A percentile compares a stretch with the other conserved stretches of the same genome.
These are phyloP conservation scores for Pogonomyrmex californicus DNA, from an alignment of 1,140 invertebrate species.

Conservation along the genomic window DNA sequence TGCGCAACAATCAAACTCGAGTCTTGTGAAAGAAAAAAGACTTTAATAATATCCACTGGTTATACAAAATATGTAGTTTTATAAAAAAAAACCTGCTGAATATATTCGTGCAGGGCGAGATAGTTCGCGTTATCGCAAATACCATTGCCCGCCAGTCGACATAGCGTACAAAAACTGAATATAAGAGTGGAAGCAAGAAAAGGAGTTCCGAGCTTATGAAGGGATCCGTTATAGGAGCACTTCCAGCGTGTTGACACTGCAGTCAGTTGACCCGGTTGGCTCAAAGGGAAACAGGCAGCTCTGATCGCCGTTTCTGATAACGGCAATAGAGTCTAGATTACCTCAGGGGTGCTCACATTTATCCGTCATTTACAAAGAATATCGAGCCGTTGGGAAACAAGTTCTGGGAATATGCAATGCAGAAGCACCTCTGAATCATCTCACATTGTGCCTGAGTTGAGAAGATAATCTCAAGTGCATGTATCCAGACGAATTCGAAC, in stretches of 20 bases:
- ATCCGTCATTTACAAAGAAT: constrained; percentile 42
- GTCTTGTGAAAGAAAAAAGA: neutral
- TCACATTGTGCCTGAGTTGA: constrained; percentile 55
- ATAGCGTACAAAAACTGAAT: constrained; percentile 64
- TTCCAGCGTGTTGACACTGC: constrained; percentile 81
- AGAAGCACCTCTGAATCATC: constrained; percentile 65
- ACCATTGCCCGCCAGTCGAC: constrained; percentile 53
- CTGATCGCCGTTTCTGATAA: constrained; percentile 80
- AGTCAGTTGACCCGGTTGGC: constrained; percentile 79
- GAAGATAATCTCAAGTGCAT: constrained; percentile 77
- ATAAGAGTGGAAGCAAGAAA: constrained; percentile 69
- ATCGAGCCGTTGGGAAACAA: constrained; percentile 4
- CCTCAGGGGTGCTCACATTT: constrained; percentile 77
- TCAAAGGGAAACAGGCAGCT: constrained; percentile 79
- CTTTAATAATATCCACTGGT: neutral
- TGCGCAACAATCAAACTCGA: neutral
- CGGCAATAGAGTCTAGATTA: constrained; percentile 81
- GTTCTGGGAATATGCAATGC: neutral
- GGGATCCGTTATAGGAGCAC: constrained; percentile 76
- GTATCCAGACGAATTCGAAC: constrained; percentile 68
- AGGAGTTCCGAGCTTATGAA: constrained; percentile 70
- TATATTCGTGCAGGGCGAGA: neutral
- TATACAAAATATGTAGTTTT: constrained; percentile 3
- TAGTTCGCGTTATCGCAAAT: constrained; percentile 48
- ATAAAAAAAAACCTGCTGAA: neutral